Conservation (phyloP, 2,113 vertebrate genomes). For the Psettodes erumei region DNA sequence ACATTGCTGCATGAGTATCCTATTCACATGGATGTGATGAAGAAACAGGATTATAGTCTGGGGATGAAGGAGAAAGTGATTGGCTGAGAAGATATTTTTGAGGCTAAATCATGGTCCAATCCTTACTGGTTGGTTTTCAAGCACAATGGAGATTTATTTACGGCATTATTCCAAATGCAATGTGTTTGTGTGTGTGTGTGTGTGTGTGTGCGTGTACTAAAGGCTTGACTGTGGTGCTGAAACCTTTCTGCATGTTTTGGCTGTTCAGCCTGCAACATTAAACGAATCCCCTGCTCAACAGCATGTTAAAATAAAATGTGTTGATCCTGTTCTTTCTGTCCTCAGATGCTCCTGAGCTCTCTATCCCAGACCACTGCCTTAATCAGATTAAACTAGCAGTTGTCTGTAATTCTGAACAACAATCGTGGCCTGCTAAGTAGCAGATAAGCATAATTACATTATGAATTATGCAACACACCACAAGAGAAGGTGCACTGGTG, state of each 20-base stretch:
- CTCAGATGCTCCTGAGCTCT: neutral
- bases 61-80: conserved; percentile 6
- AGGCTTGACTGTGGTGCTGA: neutral
- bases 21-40: neutral
- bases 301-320: neutral
- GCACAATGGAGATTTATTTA: conserved; percentile 12
- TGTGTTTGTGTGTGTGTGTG: too few relatives aligned
- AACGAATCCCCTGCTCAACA: neutral
- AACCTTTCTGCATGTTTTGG: neutral
- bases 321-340: neutral
- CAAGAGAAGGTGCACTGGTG: neutral
- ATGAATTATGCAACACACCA: conserved; percentile 38
- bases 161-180: neutral
- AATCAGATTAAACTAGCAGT: conserved; percentile 52
- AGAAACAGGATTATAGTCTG: neutral
- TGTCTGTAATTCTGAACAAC: conserved; percentile 43
- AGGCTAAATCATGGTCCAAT: conserved; percentile 3
- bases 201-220: neutral
- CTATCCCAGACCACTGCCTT: conserved; percentile 7
- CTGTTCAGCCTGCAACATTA: neutral
- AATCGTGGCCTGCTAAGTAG: conserved; percentile 33
- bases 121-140: neutral
- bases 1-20: neutral
- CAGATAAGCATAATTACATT: conserved; percentile 52
- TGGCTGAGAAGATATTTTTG: conserved; percentile 5